Base-by-base conservation (phyloP, 2,888 invertebrate species). In the Nomada ferruginata region DNA sequence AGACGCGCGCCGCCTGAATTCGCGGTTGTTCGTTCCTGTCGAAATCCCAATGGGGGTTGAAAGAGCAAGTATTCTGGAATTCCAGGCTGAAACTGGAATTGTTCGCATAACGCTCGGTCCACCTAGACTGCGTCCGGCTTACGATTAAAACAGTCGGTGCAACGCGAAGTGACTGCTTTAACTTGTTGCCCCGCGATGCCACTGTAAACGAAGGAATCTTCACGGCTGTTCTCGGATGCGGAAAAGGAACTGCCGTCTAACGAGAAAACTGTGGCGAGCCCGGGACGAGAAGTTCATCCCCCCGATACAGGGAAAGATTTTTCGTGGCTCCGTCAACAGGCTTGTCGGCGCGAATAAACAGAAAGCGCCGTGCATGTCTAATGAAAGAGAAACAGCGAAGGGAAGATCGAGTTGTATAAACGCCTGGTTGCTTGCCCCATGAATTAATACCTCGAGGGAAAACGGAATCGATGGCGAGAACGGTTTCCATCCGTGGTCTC, bases 41-140 rank as follows among this genome's bases (percentile, higher is more conserved):
- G 60, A 69, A 65, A 76, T 78, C 60, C 42, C 55, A 50, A 52
- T 60, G 36, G 36, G 64, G 53, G 71, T 78, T 75, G 72, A 64
- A 63, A 71, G 64, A 55, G n/a, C 68, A 71, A 71, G 77, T 70
- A 63, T 79, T 59, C 70, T 47, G 13, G 53, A 60, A 69, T 73
- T 69, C 73, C 47, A 44, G 5, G 5, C 36, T 23, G 52, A 68
- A 50, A 18, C 63, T 13, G 29, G 13, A 50, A 64, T 26, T 36
- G 52, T n/a, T 20, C 50, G 55, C 47, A 47, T 47, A 47, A 47
- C 47, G 13, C 47, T 3, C 47, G 47, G 47, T 47, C 15, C 47
- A 13, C 2, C 47, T 1, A 15, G 11, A 13, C 47, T 15, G 47
- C 47, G 47, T 15, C 15, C 10, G 15, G 36, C 47, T 78, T 75